Base-by-base conservation (phyloP, 2,113 vertebrate genomes). In the Ceuthmochares aereus region DNA sequence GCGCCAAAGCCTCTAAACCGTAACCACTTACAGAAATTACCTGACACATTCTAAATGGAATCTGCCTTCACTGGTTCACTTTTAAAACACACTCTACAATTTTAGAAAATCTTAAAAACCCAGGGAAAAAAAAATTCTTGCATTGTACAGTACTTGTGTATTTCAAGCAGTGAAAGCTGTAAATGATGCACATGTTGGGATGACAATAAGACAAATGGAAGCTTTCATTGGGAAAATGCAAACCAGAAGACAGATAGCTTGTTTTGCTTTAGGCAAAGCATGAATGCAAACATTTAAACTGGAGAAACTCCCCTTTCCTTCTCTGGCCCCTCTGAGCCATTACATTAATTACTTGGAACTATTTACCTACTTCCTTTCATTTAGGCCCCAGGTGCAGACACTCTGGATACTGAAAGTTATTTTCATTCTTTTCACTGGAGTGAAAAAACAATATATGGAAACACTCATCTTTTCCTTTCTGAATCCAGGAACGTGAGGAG, bases 261-360 rank as follows among this genome's bases (percentile, higher is more conserved):
- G 93, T 96, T 97, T 96, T 96, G 85, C 93, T 97, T 93, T 96
- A 93, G 87, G 95, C 95, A 89, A 93, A 85, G 85, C 79, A 88
- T 92, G 93, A 94, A 96, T 81, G 92, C 93, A 95, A 96, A 95
- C 92, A 95, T 96, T 96, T 93, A 60, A 96, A 92, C 79, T 93
- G 83, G 36, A 91, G 95, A 94, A 95, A 92, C 90, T 94, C 95
- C 85, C 49, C 68, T 93, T 96, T 96, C 85, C 83, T 94, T 95
- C 90, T 90, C 68, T 96, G 93, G 92, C 83, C 93, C 54, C 92
- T 93, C 72, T 86, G 82, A 96, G 86, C 93, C 85, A 95, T 96
- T 95, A 93, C 55, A 95, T 87, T 96, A 94, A 97, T 96, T 96
- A 90, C 79, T 92, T 95, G 80, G 90, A 96, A 96, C 90, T 95